Evolutionary conservation across 2,888 invertebrate genomes (phyloP).

Genomic region (Leptinotarsa peninsularis): DNA sequence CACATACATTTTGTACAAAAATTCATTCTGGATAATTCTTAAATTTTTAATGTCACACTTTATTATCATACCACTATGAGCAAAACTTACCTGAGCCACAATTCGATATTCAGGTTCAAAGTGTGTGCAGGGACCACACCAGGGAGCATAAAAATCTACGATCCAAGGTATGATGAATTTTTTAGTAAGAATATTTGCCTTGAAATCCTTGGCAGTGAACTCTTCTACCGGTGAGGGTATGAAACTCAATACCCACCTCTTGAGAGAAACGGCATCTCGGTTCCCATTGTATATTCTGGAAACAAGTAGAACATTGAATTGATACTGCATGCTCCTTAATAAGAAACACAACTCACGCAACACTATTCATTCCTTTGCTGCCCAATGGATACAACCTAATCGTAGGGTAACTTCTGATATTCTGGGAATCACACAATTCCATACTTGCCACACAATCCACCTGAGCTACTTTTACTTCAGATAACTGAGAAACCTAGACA

Average conservation of each 20-base stretch:
- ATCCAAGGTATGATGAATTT: conserved; percentile 67
- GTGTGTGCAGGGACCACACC: conserved; percentile 74
- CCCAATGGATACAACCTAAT: conserved; percentile 76
- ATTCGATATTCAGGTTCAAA: conserved; percentile 78
- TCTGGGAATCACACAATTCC: conserved; percentile 71
- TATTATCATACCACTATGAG: not conserved
- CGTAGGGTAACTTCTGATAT: conserved; percentile 76
- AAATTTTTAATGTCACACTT: not conserved
- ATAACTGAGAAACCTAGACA: conserved; percentile 65
- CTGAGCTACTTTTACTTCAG: conserved; percentile 71
- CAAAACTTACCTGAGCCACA: conserved; percentile 65
- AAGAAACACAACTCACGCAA: conserved; percentile 65
- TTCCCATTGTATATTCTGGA: conserved; percentile 72
- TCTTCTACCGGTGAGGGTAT: conserved; percentile 71
- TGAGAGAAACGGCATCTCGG: conserved; percentile 73
- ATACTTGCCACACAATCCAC: conserved; percentile 76
- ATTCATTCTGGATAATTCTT: too few relatives aligned
- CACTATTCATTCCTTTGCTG: conserved; percentile 66
- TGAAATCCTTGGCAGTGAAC: conserved; percentile 65
- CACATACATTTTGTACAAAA: too few relatives aligned
- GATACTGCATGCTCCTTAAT: not conserved
- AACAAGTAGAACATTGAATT: conserved; percentile 3
- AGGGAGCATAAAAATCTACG: conserved; percentile 77
- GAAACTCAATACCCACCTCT: conserved; percentile 74
- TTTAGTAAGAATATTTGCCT: conserved; percentile 67